Base-by-base conservation (phyloP, 2,888 invertebrate species). In the Aquatica leii region DNA sequence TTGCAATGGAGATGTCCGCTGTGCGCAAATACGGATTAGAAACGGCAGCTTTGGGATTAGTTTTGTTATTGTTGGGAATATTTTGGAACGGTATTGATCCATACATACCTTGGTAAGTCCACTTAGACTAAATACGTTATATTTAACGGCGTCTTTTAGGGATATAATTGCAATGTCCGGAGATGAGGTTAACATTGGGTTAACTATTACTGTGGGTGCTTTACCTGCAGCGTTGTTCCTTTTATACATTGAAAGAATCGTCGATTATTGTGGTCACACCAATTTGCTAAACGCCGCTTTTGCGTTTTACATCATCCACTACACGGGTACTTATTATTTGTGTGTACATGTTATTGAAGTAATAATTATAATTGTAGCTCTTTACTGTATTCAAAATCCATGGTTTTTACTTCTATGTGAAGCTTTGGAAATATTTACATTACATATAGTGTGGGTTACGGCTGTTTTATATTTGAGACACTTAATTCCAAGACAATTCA, bases 241-340 rank as follows among this genome's bases (percentile, higher is more conserved):
- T 24, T 89, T 88, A 84, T 89, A 90, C 82, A 92, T 94, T 1
- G 94, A 95, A 73, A 87, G 87, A 69, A 86, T 95, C 34, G 91
- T 95, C 34, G 92, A 94, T 82, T 93, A 90, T 78, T 89, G 94
- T 68, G 91, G 91, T 9, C 90, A 91, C 77, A 91, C 92, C 67
- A 93, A 94, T 79, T 86, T 94, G 57, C 87, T 94, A 73, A 93
- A 94, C 72, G 86, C 88, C 64, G 91, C 92, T n/a, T 91, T 94
- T 77, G 88, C 90, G 6, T 86, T 92, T 73, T 94, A 93, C 78
- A 91, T 93, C 66, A 82, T 93, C 58, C 86, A 92, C 53, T 91
- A 90, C 74, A 87, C 88, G 71, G 89, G 91, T 89, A 78, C n/a
- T n/a, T n/a, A n/a, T n/a, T n/a, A n/a, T n/a, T n/a, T 6, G 34